Evolutionary conservation across 2,888 invertebrate genomes (phyloP).

Genomic region (Globia sparganii): DNA sequence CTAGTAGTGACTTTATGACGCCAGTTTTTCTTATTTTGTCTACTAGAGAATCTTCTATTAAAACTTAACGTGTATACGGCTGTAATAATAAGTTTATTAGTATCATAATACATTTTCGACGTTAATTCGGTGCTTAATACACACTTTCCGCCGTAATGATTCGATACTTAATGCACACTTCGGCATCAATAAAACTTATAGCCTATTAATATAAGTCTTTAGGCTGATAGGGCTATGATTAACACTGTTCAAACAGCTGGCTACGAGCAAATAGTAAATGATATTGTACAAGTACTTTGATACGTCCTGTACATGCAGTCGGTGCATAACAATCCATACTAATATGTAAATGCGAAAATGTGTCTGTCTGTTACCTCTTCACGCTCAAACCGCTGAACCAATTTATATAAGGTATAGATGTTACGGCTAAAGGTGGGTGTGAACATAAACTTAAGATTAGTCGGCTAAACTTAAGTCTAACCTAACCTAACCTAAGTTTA

Average conservation of each 20-base stretch:
- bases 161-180: neutral
- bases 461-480: too few species aligned
- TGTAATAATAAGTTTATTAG: neutral
- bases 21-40: neutral
- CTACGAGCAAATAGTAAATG: slow-evolving; percentile 4
- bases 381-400: too few species aligned
- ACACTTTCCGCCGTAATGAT: neutral
- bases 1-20: neutral
- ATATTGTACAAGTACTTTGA: slow-evolving; percentile 3
- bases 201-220: neutral
- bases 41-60: neutral
- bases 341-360: too few species aligned
- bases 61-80: neutral
- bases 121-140: neutral
- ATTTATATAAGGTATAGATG: too few species aligned
- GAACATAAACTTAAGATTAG: too few species aligned
- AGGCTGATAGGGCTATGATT: neutral
- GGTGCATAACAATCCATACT: slow-evolving; percentile 19
- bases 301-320: slow-evolving; percentile 4
- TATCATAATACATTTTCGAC: neutral
- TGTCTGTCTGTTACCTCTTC: too few species aligned
- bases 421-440: too few species aligned
- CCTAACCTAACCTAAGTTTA: too few species aligned
- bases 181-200: neutral
- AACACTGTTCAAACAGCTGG: slow-evolving; percentile 17